Evolutionary conservation across 2,797 vertebrate genomes (phyloP), one percentile per base, ranked within the genome.

Genomic region (Cercopithecus mitis): DNA sequence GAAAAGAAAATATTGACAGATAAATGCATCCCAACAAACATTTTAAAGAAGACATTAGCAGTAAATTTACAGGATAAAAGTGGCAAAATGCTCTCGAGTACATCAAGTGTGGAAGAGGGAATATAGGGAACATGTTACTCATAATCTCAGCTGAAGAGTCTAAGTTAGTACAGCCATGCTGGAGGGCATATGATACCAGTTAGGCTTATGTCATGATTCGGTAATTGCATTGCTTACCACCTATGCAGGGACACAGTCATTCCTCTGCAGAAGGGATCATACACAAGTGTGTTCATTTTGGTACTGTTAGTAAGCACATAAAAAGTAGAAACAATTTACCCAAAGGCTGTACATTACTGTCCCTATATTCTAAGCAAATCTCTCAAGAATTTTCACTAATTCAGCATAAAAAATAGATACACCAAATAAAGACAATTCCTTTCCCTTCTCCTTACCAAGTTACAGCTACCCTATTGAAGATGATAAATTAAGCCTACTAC

Each of bases 1-100:
- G 19, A 86, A 92, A 88, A 57, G 41, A 67, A 97, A 96, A 87
- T 90, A 81, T 39, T 79, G 27, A 91, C 45, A 87, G 80, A 91
- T 50, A 91, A 97, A 90, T 47, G 4, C 9, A 47, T 90, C 11
- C 0, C 41, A 86, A 72, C 80, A 91, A 93, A 83, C 39, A 77
- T 41, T 93, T 76, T 58, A 75, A 89, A 73, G 91, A 84, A 90
- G 24, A 64, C 36, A 67, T 92, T 43, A 85, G 45, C 57, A 84
- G 45, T 67, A 92, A 67, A 88, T 79, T 72, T 92, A 73, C 0
- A 90, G 45, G 11, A 90, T 84, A 72, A 95, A 91, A 70, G 14
- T 43, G 45, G 15, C 20, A 88, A 79, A 72, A 80, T 1, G 0
- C 20, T 77, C 57, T 20, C 79, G 43, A 67, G 55, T 2, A 80